These are phyloP conservation scores for Poecilus cupreus DNA, from an alignment of 2,888 invertebrate genomes.

Conservation along the genomic window DNA sequence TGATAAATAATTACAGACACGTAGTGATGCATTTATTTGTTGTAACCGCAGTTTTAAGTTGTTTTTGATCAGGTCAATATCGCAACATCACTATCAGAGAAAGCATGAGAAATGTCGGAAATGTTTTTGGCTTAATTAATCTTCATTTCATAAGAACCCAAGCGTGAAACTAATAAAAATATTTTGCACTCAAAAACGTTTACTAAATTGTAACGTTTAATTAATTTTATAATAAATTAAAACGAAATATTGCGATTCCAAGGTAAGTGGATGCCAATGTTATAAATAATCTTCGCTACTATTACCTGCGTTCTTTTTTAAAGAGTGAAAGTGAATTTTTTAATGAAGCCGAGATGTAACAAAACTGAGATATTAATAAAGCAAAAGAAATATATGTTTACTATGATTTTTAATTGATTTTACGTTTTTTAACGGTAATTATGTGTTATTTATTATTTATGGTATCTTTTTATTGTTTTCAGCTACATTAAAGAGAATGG, in stretches of 20 bases:
- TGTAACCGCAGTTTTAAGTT: not conserved
- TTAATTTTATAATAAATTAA: no score
- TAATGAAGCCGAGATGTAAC: not conserved
- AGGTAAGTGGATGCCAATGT: not conserved
- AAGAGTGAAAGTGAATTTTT: not conserved
- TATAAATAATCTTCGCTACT: not conserved
- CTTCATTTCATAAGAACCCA: conserved; percentile 5
- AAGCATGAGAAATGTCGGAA: not conserved
- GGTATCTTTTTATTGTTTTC: not conserved
- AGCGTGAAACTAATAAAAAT: not conserved
- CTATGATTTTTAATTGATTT: not conserved
- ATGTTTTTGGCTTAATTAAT: conserved; percentile 3
- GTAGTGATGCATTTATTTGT: not conserved
- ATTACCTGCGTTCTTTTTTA: not conserved
- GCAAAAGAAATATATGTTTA: not conserved
- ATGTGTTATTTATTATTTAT: not conserved
- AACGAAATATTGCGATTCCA: not conserved
- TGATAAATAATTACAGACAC: conserved; percentile 10
- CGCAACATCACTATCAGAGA: not conserved
- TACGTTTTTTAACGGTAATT: not conserved
- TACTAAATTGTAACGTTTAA: not conserved
- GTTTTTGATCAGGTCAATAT: not conserved
- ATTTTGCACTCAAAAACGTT: not conserved
- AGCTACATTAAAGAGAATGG: not conserved
- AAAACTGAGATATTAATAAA: not conserved